These are phyloP conservation scores for Drosophila recens DNA, from an alignment of 2,888 invertebrate genomes.

Conservation along the genomic window DNA sequence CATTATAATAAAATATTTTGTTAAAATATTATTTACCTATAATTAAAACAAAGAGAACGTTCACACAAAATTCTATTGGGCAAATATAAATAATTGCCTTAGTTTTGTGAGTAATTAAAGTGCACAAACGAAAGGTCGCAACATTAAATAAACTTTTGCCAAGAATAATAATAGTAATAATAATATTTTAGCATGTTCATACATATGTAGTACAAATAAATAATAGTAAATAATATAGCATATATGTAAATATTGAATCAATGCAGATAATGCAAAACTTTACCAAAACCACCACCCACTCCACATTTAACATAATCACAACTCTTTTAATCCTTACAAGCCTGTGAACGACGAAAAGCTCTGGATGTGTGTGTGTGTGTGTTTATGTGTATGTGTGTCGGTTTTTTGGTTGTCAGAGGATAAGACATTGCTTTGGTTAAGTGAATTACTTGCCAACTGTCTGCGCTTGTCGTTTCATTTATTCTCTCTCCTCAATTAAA, in stretches of 20 bases:
- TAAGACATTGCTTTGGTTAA: slow-evolving; percentile 10
- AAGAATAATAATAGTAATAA: slow-evolving; percentile 1
- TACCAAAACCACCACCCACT: slow-evolving; percentile 17
- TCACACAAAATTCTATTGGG: slow-evolving; percentile 32
- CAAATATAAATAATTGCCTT: slow-evolving; percentile 44
- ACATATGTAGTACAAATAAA: slow-evolving; percentile 12
- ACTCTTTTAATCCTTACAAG: slow-evolving; percentile 9
- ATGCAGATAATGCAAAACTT: slow-evolving; percentile 26
- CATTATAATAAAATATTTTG: slow-evolving; percentile 59
- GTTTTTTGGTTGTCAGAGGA: slow-evolving; percentile 5
- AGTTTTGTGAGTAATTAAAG: slow-evolving; percentile 55
- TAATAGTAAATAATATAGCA: slow-evolving; percentile 27
- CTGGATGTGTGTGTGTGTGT: neutral
- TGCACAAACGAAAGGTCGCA: slow-evolving; percentile 27
- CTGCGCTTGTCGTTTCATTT: slow-evolving; percentile 17
- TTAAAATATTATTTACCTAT: slow-evolving; percentile 58
- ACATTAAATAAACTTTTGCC: slow-evolving; percentile 19
- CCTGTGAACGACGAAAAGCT: slow-evolving; percentile 9
- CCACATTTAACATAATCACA: slow-evolving; percentile 18
- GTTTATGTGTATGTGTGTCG: neutral
- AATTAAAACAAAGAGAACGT: slow-evolving; percentile 53
- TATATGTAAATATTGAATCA: slow-evolving; percentile 53
- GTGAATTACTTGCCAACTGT: slow-evolving; percentile 18
- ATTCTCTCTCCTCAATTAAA: slow-evolving; percentile 4
- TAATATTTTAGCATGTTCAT: neutral